A percentile compares a stretch with the other conserved stretches of the same genome.
These are phyloP conservation scores for Acanthochromis polyacanthus DNA, from an alignment of 2,113 vertebrate genomes.

Conservation along the genomic window DNA sequence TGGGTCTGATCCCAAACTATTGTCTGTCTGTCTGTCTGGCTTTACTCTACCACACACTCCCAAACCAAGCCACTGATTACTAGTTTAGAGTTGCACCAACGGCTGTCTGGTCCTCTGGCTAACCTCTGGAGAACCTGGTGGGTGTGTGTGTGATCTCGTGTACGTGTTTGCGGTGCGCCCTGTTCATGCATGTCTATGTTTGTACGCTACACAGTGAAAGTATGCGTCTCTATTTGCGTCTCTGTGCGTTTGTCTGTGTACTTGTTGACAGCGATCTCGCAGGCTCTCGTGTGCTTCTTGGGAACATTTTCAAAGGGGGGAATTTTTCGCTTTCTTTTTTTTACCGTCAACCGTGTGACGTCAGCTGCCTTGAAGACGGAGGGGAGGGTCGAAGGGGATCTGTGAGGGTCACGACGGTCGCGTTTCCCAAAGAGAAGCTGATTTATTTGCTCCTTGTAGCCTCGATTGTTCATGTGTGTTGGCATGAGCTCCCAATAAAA, in stretches of 20 bases:
- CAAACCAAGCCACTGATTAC: slow-evolving; percentile 74
- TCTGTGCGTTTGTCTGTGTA: slow-evolving; percentile 45
- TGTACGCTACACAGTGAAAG: slow-evolving; percentile 74
- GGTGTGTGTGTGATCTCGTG: slow-evolving; percentile 30
- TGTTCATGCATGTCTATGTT: slow-evolving; percentile 78
- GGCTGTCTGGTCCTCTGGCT: slow-evolving; percentile 76
- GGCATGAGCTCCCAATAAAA: slow-evolving; percentile 26
- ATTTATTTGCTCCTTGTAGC: slow-evolving; percentile 40
- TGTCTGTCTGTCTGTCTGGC: slow-evolving; percentile 74
- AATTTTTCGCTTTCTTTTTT: slow-evolving; percentile 44
- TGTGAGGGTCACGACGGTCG: slow-evolving; percentile 20
- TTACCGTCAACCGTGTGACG: slow-evolving; percentile 54
- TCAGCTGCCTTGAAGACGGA: slow-evolving; percentile 49
- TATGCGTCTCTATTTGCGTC: slow-evolving; percentile 64
- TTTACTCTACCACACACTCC: slow-evolving; percentile 68
- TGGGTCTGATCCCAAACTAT: slow-evolving; percentile 65
- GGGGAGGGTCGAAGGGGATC: not conserved
- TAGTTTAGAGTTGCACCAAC: slow-evolving; percentile 71
- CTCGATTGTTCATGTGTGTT: slow-evolving; percentile 47
- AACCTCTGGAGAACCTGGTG: slow-evolving; percentile 69
- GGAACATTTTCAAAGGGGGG: slow-evolving; percentile 6
- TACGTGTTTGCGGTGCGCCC: slow-evolving; percentile 64
- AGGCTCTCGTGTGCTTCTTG: slow-evolving; percentile 27
- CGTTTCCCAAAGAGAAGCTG: slow-evolving; percentile 27
- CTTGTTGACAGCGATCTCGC: slow-evolving; percentile 47